phyloP scores from a whole-genome alignment of 2,113 vertebrate species.

The Phrynocephalus versicolor region DNA sequence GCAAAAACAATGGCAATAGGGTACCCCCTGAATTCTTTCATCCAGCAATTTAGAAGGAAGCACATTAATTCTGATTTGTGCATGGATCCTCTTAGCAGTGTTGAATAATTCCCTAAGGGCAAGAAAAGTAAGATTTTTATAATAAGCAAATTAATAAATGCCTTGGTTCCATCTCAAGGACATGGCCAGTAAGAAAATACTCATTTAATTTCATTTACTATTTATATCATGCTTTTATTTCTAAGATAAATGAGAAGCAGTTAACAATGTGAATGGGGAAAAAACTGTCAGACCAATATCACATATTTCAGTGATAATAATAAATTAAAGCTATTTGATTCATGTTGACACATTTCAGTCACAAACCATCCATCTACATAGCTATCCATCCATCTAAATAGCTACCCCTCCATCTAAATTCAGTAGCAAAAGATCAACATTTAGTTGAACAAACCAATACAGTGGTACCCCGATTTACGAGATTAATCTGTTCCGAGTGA shows the following conservation, averaged over 20 bases:
- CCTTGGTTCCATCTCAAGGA: neutral
- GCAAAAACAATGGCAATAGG: too few relatives aligned
- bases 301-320: neutral
- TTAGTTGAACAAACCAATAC: slow-evolving; percentile 10
- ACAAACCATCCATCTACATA: neutral
- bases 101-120: neutral
- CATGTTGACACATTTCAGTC: neutral
- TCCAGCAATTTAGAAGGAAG: too few relatives aligned
- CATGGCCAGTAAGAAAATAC: neutral
- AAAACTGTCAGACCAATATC: neutral
- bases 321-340: neutral
- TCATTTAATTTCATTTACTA: neutral
- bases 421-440: neutral
- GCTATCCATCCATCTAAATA: neutral
- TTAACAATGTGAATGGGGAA: too few relatives aligned
- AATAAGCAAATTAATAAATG: neutral
- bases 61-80: neutral
- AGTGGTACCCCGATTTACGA: too few relatives aligned
- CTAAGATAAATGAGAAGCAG: neutral
- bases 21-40: too few relatives aligned
- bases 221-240: neutral
- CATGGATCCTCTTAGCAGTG: neutral
- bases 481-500: too few relatives aligned
- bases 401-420: neutral
- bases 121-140: neutral